These are phyloP conservation scores for Phylloscopus trochiloides DNA, from an alignment of 2,113 vertebrate species.

Conservation along the genomic window DNA sequence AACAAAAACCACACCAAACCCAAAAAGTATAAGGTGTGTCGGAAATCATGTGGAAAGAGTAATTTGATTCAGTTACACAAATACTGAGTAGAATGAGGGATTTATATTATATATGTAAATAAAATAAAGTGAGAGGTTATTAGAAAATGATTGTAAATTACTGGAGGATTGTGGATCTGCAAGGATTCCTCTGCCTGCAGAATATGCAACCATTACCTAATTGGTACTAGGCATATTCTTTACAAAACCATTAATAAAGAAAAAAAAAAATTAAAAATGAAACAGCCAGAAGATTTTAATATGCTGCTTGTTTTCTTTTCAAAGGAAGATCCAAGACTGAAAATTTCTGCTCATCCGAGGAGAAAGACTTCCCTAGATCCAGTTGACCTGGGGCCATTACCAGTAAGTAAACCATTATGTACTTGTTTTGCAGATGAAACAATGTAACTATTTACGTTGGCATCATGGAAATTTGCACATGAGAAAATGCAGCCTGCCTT, in stretches of 20 bases:
- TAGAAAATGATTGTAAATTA: not conserved
- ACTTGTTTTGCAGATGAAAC: not conserved
- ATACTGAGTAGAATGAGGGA: not conserved
- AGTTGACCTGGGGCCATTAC: slow-evolving; percentile 87
- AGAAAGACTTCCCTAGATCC: slow-evolving; percentile 83
- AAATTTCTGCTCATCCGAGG: slow-evolving; percentile 80
- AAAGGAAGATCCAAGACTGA: slow-evolving; percentile 93
- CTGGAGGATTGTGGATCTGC: not conserved
- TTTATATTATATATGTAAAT: not conserved
- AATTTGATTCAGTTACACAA: accelerated
- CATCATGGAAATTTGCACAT: not conserved
- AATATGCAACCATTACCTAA: not conserved
- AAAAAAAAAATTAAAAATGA: not conserved
- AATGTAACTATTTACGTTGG: not conserved
- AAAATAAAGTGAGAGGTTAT: not conserved
- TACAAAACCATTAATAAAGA: not conserved
- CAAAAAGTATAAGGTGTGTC: not conserved
- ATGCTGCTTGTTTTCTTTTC: not conserved
- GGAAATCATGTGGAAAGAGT: not conserved
- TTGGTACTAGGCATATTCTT: not conserved
- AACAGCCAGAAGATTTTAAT: not conserved
- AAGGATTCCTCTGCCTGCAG: not conserved
- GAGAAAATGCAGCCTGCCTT: not conserved
- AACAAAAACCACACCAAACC: not conserved
- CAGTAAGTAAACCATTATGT: slow-evolving; percentile 74